Evolutionary conservation across 2,113 vertebrate species (phyloP), one percentile per base, ranked within the genome.

Genomic region (Acanthisitta chloris): DNA sequence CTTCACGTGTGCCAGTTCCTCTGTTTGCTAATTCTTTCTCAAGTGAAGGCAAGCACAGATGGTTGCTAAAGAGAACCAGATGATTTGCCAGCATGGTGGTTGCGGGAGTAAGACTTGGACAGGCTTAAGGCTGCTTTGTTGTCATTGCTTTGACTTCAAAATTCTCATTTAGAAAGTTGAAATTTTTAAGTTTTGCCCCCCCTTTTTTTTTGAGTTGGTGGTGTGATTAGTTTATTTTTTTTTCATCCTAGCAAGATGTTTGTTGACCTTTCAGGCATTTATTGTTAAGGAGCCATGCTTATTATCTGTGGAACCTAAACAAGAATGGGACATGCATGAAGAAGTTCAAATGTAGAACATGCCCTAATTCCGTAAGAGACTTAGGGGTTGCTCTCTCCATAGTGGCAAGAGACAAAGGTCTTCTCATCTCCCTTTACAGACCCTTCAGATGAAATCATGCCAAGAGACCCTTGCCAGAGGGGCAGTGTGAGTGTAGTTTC

Each of bases 1-100:
- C 65, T 84, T 92, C 48, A n/a, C 9, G 4, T 59, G 70, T 85
- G 84, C 92, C n/a, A 16, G 1, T 66, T 90, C 46, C 38, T 94
- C 73, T 95, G 91, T 96, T 97, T 91, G 80, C 77, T 91, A 31
- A 59, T 79, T 85, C 65, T 82, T 70, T 51, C 90, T 61, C 45
- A 89, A 82, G 67, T 94, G 49, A 92, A 94, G 79, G 62, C 78
- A 87, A 92, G 79, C 87, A 82, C 88, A 94, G 94, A 91, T 92
- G 94, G 94, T 59, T 94, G 67, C 46, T 79, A 51, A 81, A 51
- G 77, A 66, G 42, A 76, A 81, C 65, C 67, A 91, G 90, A 62
- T 91, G 72, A 94, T 76, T 94, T 43, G 31, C 58, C 81, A 51
- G 62, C 65, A 54, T 61, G 91, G 54, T 80, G 54, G 18, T 90